phyloP scores from a whole-genome alignment of 2,888 invertebrate species.

The Orthosia gothica region DNA sequence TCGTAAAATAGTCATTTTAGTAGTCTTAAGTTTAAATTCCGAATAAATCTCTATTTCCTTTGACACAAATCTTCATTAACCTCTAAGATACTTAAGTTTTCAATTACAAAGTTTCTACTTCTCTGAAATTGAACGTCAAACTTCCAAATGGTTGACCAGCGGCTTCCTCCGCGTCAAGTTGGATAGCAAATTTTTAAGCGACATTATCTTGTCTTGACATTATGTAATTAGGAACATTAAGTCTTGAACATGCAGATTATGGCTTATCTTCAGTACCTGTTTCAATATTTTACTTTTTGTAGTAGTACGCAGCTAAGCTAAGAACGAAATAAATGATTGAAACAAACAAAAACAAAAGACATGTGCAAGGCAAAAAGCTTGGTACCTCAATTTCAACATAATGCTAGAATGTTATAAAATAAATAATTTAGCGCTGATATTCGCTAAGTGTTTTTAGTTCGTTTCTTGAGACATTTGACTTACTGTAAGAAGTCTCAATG shows the following conservation, averaged over 20 bases:
- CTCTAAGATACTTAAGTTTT: constrained; percentile 40
- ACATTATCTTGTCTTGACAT: constrained; percentile 55
- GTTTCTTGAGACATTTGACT: neutral
- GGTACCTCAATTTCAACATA: too few relatives aligned
- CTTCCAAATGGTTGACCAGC: constrained; percentile 53
- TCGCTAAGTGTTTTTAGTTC: neutral
- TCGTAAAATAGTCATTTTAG: neutral
- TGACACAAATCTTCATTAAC: constrained; percentile 31
- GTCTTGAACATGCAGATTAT: constrained; percentile 15
- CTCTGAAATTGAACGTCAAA: constrained; percentile 47
- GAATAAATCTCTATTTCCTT: constrained; percentile 11
- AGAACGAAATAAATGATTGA: too few relatives aligned
- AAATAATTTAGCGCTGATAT: too few relatives aligned
- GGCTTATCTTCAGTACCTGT: constrained; percentile 2
- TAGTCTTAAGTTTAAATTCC: neutral
- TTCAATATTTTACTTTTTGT: neutral
- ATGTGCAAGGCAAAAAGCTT: too few relatives aligned
- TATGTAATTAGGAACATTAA: constrained; percentile 39
- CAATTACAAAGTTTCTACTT: constrained; percentile 57
- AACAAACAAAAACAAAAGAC: too few relatives aligned
- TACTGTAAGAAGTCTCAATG: neutral
- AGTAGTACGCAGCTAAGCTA: neutral
- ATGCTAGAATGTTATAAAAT: too few relatives aligned
- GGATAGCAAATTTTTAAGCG: constrained; percentile 29
- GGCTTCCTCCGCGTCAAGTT: constrained; percentile 34